Conservation (phyloP, 2,888 invertebrate genomes). For the Bombylius major region DNA sequence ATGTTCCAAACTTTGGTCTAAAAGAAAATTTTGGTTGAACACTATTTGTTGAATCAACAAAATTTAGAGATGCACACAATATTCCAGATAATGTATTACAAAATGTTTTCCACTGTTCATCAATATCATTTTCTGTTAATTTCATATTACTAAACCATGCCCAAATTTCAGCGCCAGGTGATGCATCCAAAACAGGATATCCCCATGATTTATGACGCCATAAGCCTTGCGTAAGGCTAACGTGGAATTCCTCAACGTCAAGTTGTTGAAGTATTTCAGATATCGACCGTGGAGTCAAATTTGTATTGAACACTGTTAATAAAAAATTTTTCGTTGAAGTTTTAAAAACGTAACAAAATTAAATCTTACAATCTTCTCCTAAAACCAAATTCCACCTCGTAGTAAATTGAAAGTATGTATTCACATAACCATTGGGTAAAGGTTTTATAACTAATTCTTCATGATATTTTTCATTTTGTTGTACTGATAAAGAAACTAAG, state of each 20-base stretch:
- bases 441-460: conserved; percentile 86
- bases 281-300: conserved; percentile 76
- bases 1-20: conserved; percentile 43
- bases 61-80: conserved; percentile 92
- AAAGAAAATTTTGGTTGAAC: conserved; percentile 73
- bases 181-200: conserved; percentile 77
- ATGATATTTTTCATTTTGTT: conserved; percentile 54
- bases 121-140: conserved; percentile 39
- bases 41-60: conserved; percentile 75
- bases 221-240: conserved; percentile 83
- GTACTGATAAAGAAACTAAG: conserved; percentile 9
- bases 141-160: conserved; percentile 70
- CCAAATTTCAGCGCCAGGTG: conserved; percentile 88
- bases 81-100: conserved; percentile 87
- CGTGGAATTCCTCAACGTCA: conserved; percentile 77
- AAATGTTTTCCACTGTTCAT: conserved; percentile 76
- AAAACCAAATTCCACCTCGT: conserved; percentile 57
- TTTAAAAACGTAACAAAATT: neutral
- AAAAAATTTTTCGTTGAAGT: neutral
- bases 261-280: conserved; percentile 78
- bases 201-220: conserved; percentile 95
- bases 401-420: conserved; percentile 84
- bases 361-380: conserved; percentile 47
- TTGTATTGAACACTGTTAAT: conserved; percentile 61
- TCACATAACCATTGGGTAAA: conserved; percentile 68